Percentiles rank a stretch among this genome's conserved stretches.
These are phyloP conservation scores for Hirtodrosophila cameraria DNA, from an alignment of 2,888 invertebrate species.

Conservation along the genomic window DNA sequence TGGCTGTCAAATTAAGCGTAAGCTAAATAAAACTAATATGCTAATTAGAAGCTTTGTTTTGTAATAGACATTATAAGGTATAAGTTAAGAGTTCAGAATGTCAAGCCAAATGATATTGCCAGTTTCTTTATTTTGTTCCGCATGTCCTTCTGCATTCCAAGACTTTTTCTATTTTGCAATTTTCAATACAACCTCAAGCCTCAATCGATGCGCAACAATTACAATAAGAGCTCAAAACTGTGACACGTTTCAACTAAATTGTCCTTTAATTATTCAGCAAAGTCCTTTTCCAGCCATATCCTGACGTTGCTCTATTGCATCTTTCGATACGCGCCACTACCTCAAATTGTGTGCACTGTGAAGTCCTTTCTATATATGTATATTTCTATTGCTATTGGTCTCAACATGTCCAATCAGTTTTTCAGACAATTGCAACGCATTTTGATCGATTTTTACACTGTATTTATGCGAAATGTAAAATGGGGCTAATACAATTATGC, in stretches of 20 bases:
- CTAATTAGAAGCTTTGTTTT: not conserved
- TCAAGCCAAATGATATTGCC: no score
- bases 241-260: conserved; percentile 44
- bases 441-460: conserved; percentile 20
- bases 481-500: no score
- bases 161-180: no score
- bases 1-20: conserved; percentile 36
- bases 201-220: conserved; percentile 11
- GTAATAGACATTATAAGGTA: no score
- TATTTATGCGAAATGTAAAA: no score
- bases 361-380: not conserved
- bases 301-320: conserved; percentile 46
- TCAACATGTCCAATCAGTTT: conserved; percentile 50
- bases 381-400: conserved; percentile 1
- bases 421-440: conserved; percentile 62
- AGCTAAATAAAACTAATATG: conserved; percentile 12
- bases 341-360: conserved; percentile 40
- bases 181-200: not conserved
- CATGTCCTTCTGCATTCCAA: no score
- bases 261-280: conserved; percentile 23
- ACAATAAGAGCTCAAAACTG: conserved; percentile 7
- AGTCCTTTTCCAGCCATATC: conserved; percentile 10
- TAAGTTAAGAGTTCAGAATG: no score
- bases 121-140: no score
- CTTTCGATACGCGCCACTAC: conserved; percentile 62